phyloP scores from a whole-genome alignment of 2,888 invertebrate species.

The Oscheius sp. region DNA sequence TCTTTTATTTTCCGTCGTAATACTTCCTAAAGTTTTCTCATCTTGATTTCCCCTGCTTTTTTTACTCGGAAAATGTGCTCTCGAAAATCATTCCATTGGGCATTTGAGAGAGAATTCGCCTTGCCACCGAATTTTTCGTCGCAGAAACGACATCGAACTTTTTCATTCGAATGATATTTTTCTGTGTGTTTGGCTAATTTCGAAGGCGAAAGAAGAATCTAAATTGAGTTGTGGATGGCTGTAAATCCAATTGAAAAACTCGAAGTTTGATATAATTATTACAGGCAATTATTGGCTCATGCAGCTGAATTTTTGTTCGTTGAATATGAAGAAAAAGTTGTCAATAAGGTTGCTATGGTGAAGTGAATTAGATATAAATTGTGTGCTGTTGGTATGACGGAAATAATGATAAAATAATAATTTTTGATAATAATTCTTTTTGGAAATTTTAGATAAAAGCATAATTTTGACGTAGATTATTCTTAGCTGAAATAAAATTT shows the following conservation, averaged over 20 bases:
- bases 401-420: background rate
- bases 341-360: too few relatives aligned
- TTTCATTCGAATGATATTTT: constrained; percentile 33
- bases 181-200: constrained; percentile 34
- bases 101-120: constrained; percentile 27
- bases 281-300: too few relatives aligned
- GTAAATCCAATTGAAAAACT: background rate
- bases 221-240: constrained; percentile 7
- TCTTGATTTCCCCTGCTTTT: background rate
- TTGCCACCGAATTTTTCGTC: constrained; percentile 37
- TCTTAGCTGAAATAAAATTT: background rate
- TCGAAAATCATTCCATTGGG: constrained; percentile 20
- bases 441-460: too few relatives aligned
- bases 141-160: constrained; percentile 43
- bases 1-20: constrained; percentile 42
- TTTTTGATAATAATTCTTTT: too few relatives aligned
- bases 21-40: constrained; percentile 36
- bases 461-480: background rate
- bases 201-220: constrained; percentile 39
- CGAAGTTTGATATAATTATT: too few relatives aligned
- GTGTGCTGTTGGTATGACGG: background rate
- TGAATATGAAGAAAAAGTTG: too few relatives aligned
- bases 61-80: constrained; percentile 23
- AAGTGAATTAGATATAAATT: background rate
- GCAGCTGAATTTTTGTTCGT: too few relatives aligned